A percentile compares a stretch with the other conserved stretches of the same genome.
Conservation (phyloP, 2,113 vertebrate genomes). For the Manacus vitellinus region DNA sequence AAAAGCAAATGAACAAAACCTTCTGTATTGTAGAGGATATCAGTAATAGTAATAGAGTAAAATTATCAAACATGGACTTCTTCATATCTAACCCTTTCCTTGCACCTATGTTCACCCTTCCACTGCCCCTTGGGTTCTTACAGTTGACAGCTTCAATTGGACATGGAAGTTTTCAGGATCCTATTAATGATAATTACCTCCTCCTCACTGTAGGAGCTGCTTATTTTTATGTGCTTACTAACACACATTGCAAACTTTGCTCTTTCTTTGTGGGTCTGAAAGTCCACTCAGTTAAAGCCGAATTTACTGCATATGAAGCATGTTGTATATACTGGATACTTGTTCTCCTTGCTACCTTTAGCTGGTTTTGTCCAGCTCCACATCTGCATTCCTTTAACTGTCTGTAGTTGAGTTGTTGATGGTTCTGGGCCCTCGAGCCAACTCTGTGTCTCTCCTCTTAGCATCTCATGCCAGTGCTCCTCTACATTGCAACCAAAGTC, state of each 20-base stretch:
- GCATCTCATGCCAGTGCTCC: fast-evolving
- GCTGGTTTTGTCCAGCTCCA: background rate
- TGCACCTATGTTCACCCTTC: background rate
- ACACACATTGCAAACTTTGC: background rate
- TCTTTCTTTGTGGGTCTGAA: background rate
- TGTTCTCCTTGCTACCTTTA: background rate
- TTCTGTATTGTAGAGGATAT: background rate
- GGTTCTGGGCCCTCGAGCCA: background rate
- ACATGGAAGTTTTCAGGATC: background rate
- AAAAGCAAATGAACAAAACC: fast-evolving
- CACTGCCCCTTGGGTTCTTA: background rate
- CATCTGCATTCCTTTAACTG: background rate
- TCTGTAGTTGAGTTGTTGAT: background rate
- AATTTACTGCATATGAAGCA: background rate
- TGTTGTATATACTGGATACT: background rate
- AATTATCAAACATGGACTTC: background rate
- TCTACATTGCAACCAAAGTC: fast-evolving
- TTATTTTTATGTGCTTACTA: background rate
- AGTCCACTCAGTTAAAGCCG: background rate
- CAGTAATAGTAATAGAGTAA: background rate
- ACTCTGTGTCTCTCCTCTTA: background rate
- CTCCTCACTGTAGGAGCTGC: background rate
- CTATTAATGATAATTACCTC: background rate
- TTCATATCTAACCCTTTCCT: background rate
- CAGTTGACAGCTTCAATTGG: background rate